Base-by-base conservation (phyloP, 2,113 vertebrate species). In the Alexandromys fortis region DNA sequence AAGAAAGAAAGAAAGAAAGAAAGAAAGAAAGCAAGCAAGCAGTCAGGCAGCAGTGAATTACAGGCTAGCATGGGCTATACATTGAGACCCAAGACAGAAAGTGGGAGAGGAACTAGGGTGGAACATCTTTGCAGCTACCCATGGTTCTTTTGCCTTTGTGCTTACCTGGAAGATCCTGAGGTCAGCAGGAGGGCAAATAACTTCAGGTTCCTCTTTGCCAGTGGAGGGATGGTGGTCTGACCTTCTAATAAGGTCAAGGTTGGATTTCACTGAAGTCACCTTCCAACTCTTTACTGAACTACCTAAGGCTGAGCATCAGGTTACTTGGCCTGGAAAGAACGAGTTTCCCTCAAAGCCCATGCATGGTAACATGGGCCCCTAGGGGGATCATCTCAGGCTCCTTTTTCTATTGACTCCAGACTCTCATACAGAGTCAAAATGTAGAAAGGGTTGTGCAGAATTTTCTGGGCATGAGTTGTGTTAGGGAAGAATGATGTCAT, bases 361-460 rank as follows among this genome's bases (percentile, higher is more conserved):
- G 26, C 5, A 0, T 30, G 28, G 2, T 24, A 42, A 58, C 70
- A 21, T 2, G 10, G 19, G 3, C 10, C 19, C 58, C 68, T 21
- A n/a, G n/a, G 26, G 65, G 9, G 21, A 21, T 28, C 30, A 7
- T 4, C 49, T 14, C 13, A 3, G 4, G 28, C 30, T 13, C 13
- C 24, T 5, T 45, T 17, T 45, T 11, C 73, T 1, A 0, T 3
- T 28, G 33, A 70, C 6, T 70, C 2, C 0, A 35, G 13, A 19
- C 30, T 55, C 16, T 13, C 9, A n/a, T 12, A 8, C 30, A 73
- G 65, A 38, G 17, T 28, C 10, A n/a, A 33, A 70, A 35, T 0
- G 7, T 19, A 47, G 45, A 63, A 1, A 28, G 19, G 28, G 3
- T 1, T 11, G 58, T 3, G 12, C 5, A 16, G 5, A 8, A 3